Conservation (phyloP, 2,113 vertebrate species). For the Rhinopomastus cyanomelas region DNA sequence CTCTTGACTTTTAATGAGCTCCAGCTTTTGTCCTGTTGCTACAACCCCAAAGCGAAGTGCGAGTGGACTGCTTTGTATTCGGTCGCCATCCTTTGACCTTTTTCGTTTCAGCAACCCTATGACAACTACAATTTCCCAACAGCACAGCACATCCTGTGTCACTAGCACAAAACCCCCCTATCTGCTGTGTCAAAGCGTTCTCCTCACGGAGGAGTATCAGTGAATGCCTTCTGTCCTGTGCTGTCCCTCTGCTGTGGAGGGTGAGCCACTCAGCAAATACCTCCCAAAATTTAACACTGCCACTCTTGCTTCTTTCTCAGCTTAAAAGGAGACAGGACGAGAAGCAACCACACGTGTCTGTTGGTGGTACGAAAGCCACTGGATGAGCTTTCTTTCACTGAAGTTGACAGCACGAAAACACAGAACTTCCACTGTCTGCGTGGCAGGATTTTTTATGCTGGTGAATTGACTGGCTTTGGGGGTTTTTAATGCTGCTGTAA, state of each 20-base stretch:
- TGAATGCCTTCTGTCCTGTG: neutral
- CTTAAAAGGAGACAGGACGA: neutral
- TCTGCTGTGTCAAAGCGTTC: neutral
- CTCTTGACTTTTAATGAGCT: neutral
- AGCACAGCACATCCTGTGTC: neutral
- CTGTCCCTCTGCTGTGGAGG: neutral
- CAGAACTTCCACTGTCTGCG: neutral
- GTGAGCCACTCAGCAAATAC: neutral
- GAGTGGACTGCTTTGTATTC: neutral
- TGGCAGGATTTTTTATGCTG: neutral
- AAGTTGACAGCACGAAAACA: neutral
- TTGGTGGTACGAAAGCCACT: neutral
- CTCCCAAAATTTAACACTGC: neutral
- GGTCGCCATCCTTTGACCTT: neutral
- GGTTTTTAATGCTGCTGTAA: neutral
- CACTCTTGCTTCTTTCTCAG: neutral
- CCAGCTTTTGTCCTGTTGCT: neutral
- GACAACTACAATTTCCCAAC: neutral
- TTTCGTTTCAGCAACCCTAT: neutral
- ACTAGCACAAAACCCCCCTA: neutral
- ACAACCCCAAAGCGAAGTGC: neutral
- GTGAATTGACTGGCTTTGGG: neutral
- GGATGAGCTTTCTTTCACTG: neutral
- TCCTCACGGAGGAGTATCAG: neutral
- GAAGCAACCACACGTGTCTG: neutral